Evolutionary conservation across 1,140 invertebrate genomes (phyloP).

Genomic region (Holotrichia oblita): DNA sequence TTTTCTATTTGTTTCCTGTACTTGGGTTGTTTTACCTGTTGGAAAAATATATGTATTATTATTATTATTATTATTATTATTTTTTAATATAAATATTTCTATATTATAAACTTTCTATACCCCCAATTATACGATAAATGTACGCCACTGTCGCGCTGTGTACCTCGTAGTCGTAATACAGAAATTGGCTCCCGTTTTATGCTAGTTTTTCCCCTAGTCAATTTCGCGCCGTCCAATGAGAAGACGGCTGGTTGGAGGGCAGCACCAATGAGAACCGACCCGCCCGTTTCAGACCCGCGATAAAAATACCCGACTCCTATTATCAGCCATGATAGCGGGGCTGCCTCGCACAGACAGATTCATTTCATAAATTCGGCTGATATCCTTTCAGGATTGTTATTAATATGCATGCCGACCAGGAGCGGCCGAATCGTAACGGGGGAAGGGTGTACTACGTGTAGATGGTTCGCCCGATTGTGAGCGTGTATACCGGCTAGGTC

Average conservation of each 20-base stretch:
- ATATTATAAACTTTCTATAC: too few species aligned
- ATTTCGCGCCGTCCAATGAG: conserved; percentile 55
- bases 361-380: conserved; percentile 58
- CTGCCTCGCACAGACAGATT: conserved; percentile 57
- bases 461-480: background rate
- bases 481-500: background rate
- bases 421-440: background rate
- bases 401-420: conserved; percentile 43
- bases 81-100: too few species aligned
- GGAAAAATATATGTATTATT: too few species aligned
- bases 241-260: conserved; percentile 32
- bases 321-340: conserved; percentile 61
- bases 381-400: conserved; percentile 48
- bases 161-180: background rate
- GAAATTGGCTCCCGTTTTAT: conserved; percentile 48
- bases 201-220: conserved; percentile 55
- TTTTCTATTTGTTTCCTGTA: too few species aligned
- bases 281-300: conserved; percentile 45
- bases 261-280: conserved; percentile 49
- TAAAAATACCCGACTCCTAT: conserved; percentile 60
- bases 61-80: too few species aligned
- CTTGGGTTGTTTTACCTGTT: too few species aligned
- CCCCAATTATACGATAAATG: conserved; percentile 21
- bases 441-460: background rate
- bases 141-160: conserved; percentile 18